phyloP scores from a whole-genome alignment of 2,888 invertebrate species.

The Campoplex capitator region DNA sequence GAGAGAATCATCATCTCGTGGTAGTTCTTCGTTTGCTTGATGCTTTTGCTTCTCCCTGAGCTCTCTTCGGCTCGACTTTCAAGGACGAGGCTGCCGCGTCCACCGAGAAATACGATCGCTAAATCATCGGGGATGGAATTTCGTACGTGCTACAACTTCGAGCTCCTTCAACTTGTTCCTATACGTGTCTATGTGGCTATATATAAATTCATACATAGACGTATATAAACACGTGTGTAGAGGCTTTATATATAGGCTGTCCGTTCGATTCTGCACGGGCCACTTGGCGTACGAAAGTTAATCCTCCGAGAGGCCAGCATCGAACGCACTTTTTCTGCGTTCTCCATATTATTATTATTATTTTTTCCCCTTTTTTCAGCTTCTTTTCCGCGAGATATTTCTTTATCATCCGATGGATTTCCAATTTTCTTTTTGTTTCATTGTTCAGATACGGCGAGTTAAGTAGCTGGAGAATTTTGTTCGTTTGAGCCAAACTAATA shows the following conservation, averaged over 20 bases:
- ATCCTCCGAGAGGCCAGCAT: slow-evolving; percentile 58
- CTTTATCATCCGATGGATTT: slow-evolving; percentile 11
- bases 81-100: slow-evolving; percentile 73
- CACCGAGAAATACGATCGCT: slow-evolving; percentile 75
- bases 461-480: background rate
- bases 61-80: slow-evolving; percentile 73
- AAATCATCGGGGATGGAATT: slow-evolving; percentile 75
- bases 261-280: slow-evolving; percentile 58
- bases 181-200: slow-evolving; percentile 5
- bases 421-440: background rate
- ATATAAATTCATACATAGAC: background rate
- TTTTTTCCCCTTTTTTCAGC: slow-evolving; percentile 15
- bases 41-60: slow-evolving; percentile 38
- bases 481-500: background rate
- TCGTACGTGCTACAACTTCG: slow-evolving; percentile 69
- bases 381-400: slow-evolving; percentile 18
- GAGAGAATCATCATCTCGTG: slow-evolving; percentile 36
- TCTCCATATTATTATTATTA: background rate
- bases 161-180: slow-evolving; percentile 38
- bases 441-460: background rate
- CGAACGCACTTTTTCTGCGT: slow-evolving; percentile 30
- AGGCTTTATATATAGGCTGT: slow-evolving; percentile 25
- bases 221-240: background rate
- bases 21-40: slow-evolving; percentile 35
- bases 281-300: slow-evolving; percentile 61